These are phyloP conservation scores for Philypnodon macrostomus DNA, from an alignment of 2,797 vertebrate genomes.

Conservation along the genomic window DNA sequence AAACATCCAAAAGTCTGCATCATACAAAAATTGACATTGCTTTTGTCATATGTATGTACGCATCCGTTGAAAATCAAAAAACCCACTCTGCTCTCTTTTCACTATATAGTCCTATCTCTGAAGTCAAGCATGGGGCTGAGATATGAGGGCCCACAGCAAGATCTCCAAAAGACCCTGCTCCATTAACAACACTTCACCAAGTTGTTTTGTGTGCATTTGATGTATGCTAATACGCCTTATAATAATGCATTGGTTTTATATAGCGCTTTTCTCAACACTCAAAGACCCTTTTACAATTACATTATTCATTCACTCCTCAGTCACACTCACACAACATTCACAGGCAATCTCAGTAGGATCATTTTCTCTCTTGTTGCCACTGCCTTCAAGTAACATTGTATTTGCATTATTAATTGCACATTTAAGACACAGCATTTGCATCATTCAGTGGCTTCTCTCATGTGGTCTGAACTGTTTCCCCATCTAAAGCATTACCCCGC, in stretches of 20 bases:
- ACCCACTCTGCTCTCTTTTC: conserved; percentile 13
- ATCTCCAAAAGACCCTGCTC: conserved; percentile 45
- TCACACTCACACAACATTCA: too few relatives aligned
- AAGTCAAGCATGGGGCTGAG: conserved; percentile 36
- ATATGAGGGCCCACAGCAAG: conserved; percentile 33
- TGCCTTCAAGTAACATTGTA: conserved; percentile 29
- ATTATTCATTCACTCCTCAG: too few relatives aligned
- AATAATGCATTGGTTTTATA: too few relatives aligned
- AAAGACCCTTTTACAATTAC: too few relatives aligned
- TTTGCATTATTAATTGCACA: conserved; percentile 25
- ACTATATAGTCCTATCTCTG: conserved; percentile 34
- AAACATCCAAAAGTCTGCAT: too few relatives aligned
- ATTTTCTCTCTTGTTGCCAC: background rate
- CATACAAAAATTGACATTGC: too few relatives aligned
- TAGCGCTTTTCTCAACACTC: too few relatives aligned
- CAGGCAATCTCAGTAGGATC: too few relatives aligned
- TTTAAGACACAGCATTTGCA: conserved; percentile 17
- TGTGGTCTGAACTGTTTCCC: conserved; percentile 38
- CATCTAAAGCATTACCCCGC: conserved; percentile 21
- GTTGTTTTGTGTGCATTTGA: conserved; percentile 31
- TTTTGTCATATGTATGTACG: too few relatives aligned
- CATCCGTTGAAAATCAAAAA: background rate
- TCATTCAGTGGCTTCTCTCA: conserved; percentile 33
- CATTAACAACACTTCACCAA: conserved; percentile 42
- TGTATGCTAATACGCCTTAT: conserved; percentile 47